Percentiles rank a stretch among this genome's conserved stretches.
Conservation (phyloP, 2,113 vertebrate species). For the Ceuthmochares aereus region DNA sequence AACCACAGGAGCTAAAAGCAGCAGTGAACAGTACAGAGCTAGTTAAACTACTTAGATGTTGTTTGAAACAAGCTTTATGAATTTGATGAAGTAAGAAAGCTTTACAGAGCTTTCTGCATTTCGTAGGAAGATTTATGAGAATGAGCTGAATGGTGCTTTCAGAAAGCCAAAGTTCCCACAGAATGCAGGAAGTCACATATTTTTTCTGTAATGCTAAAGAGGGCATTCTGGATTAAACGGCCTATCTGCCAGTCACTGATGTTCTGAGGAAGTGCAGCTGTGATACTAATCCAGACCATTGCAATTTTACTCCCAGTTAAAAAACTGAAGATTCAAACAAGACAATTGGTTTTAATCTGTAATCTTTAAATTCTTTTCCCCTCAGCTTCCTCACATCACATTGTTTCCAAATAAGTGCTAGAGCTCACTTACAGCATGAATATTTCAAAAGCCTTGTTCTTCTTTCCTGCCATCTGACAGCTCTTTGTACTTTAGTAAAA, state of each 20-base stretch:
- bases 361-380: not conserved
- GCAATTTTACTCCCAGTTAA: constrained; percentile 25
- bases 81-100: constrained; percentile 63
- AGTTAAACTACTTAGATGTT: not conserved
- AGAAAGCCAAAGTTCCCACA: constrained; percentile 69
- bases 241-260: constrained; percentile 53
- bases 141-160: constrained; percentile 43
- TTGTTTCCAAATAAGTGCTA: not conserved
- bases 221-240: constrained; percentile 62
- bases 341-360: constrained; percentile 5
- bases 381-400: not conserved
- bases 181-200: constrained; percentile 63
- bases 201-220: constrained; percentile 37
- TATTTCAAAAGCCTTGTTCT: not conserved
- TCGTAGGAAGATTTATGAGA: constrained; percentile 73
- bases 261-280: constrained; percentile 65
- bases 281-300: constrained; percentile 37
- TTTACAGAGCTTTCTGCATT: constrained; percentile 43
- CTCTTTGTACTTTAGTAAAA: not conserved
- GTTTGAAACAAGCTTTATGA: not conserved
- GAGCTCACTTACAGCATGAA: not conserved
- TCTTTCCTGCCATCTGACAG: not conserved
- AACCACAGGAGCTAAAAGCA: constrained; percentile 8
- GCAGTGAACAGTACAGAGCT: not conserved
- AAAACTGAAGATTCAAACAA: constrained; percentile 4